A percentile compares a stretch with the other conserved stretches of the same genome.
Conservation (phyloP, 2,888 invertebrate genomes). For the Nemoura dubitans region DNA sequence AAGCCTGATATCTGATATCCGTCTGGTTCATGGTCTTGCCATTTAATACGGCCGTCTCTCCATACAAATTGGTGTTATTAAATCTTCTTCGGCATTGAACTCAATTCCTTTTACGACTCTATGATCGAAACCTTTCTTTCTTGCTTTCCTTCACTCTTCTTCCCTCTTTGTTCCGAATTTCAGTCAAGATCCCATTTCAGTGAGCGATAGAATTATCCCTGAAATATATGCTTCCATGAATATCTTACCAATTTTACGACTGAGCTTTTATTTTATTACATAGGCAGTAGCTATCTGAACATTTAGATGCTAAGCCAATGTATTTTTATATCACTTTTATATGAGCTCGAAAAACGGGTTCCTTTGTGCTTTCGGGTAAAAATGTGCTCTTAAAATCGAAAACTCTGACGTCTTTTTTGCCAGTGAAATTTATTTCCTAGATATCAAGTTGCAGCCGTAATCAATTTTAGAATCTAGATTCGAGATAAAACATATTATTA, state of each 20-base stretch:
- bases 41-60: neutral
- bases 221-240: neutral
- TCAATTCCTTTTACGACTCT: too few species aligned
- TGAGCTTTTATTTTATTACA: neutral
- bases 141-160: too few species aligned
- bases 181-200: neutral
- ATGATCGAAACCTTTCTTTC: too few species aligned
- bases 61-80: neutral
- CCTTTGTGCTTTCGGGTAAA: neutral
- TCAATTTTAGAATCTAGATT: too few species aligned
- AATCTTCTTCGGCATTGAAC: neutral
- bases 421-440: neutral
- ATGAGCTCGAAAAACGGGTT: neutral
- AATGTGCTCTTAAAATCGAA: neutral
- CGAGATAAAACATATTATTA: too few species aligned
- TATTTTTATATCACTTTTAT: neutral
- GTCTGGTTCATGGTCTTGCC: too few species aligned
- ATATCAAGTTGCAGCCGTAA: too few species aligned
- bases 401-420: neutral
- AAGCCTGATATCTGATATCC: too few species aligned
- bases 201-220: neutral
- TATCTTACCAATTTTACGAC: neutral
- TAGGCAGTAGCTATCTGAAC: neutral
- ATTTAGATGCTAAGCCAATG: slow-evolving; percentile 1
- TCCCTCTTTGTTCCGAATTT: neutral